Conservation (phyloP, 92 coral and sea anemone species). For the Zoanthus sansibaricus region DNA sequence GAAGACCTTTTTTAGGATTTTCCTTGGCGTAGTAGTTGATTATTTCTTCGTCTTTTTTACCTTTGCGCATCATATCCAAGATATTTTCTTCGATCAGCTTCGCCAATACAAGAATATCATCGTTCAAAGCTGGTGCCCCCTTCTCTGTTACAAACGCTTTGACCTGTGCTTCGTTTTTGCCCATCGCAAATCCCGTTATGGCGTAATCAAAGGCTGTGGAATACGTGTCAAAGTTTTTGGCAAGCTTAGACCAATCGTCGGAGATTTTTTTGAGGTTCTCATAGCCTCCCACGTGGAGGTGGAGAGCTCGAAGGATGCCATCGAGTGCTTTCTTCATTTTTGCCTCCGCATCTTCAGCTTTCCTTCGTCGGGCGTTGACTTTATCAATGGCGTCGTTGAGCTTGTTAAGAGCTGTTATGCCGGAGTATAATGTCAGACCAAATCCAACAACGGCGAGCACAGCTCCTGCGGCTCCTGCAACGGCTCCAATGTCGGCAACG, state of each 20-base stretch:
- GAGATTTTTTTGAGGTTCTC: conserved; percentile 66
- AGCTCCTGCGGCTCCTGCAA: conserved; percentile 66
- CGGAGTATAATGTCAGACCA: conserved; percentile 71
- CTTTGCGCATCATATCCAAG: conserved; percentile 70
- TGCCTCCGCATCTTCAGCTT: conserved; percentile 61
- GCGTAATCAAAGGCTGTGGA: conserved; percentile 70
- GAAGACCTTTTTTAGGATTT: conserved; percentile 74
- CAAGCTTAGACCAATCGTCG: conserved; percentile 74
- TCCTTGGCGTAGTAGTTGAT: conserved; percentile 73
- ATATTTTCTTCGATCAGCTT: conserved; percentile 67
- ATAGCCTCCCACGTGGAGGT: conserved; percentile 62
- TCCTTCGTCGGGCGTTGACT: conserved; percentile 53
- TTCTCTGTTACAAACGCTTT: conserved; percentile 36
- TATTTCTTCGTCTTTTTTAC: conserved; percentile 70
- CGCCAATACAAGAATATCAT: conserved; percentile 70
- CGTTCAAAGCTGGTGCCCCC: conserved; percentile 53
- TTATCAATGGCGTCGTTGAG: conserved; percentile 72
- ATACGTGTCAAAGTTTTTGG: conserved; percentile 68
- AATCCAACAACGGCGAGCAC: conserved; percentile 72
- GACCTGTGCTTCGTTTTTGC: conserved; percentile 60
- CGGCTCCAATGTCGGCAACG: conserved; percentile 64
- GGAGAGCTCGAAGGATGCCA: conserved; percentile 56
- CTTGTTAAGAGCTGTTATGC: conserved; percentile 62
- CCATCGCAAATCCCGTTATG: conserved; percentile 68
- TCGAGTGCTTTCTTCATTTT: conserved; percentile 76